Evolutionary conservation across 1,140 invertebrate species (phyloP), one percentile per base, ranked within the genome.

Genomic region (Danaus melanippus): DNA sequence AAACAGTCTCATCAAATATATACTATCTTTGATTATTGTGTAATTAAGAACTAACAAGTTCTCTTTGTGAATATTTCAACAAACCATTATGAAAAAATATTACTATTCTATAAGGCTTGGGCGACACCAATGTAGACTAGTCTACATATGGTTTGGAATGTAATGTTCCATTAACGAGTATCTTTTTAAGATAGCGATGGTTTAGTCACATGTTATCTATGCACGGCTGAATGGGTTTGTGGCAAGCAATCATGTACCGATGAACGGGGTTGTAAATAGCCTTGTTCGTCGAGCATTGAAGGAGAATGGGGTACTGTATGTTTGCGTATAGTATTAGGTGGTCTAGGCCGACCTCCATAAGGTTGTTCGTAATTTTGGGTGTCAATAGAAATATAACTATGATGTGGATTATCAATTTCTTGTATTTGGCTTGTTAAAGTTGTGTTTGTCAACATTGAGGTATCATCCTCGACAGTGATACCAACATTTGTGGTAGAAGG

Each of bases 301-400:
- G 84, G 82, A 50, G 81, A 83, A 43, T 74, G 70, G 49, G 81
- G 76, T 12, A 66, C 60, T 53, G 71, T 70, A 74, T 81, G 79
- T 71, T 82, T 84, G 60, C 79, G 74, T 46, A 84, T 64, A 42
- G 79, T 76, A 60, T 84, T 78, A 62, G 80, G 76, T 50, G 82
- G 81, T 63, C 81, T 81, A 50, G 75, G 78, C 56, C 75, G 70
- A 46, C 80, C 84, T 47, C 74, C 76, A 57, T 85, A 86, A 32
- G 87, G 77, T 60, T 87, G 83, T 48, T 88, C 86, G 54, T 88
- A 88, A 66, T 84, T 87, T 67, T 88, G 85, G 39, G 86, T 85
- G 56, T 88, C 84, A 52, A 88, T 87, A 60, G 84, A 87, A 63
- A 88, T 84, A 59, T 88, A 88, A 71, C 85, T 87, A 60, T 88